Base-by-base conservation (phyloP, 2,113 vertebrate species). In the Oryzias melastigma region DNA sequence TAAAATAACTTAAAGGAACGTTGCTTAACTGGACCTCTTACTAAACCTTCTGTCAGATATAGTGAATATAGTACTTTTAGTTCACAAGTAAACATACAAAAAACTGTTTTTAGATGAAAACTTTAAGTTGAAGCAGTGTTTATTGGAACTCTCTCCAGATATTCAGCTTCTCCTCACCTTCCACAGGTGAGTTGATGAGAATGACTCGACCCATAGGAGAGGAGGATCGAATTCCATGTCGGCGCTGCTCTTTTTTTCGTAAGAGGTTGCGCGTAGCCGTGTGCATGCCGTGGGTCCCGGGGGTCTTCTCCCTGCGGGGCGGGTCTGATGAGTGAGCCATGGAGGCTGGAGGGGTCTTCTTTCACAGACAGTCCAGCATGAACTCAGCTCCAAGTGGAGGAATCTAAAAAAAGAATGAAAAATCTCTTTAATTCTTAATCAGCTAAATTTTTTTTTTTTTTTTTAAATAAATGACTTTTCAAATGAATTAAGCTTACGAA, bases 171-270 rank as follows among this genome's bases (percentile, higher is more conserved):
- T 60, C 60, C 82, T 27, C 71, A 98, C 96, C 96, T 88, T 98
- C 95, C 13, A 96, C 94, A 40, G 95, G 95, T 42, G 93, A 93
- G 79, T 96, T 97, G 92, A 98, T 98, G 87, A 97, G 93, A 87
- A 97, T 97, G 90, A 98, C 96, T 3, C 96, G 91, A 62, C 95
- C 95, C 95, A 98, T 97, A 64, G 96, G 96, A 0, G 95, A 97
- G 0, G 91, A 71, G 41, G 95, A 85, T 68, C 93, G 94, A 58
- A 89, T 89, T 91, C 89, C 89, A 14, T 79, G 86, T 61, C 93
- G 91, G 5, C 93, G 92, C 87, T 92, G 94, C 89, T 96, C 94
- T 87, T 94, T 95, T 86, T 92, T 95, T 78, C 81, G 83, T 14
- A 96, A 81, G 82, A 97, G 91, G 86, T 91, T 92, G 65, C 53